Percentiles rank a stretch among this genome's conserved stretches.
These are phyloP conservation scores for Drosophila paracracens DNA, from an alignment of 2,888 invertebrate genomes.

Conservation along the genomic window DNA sequence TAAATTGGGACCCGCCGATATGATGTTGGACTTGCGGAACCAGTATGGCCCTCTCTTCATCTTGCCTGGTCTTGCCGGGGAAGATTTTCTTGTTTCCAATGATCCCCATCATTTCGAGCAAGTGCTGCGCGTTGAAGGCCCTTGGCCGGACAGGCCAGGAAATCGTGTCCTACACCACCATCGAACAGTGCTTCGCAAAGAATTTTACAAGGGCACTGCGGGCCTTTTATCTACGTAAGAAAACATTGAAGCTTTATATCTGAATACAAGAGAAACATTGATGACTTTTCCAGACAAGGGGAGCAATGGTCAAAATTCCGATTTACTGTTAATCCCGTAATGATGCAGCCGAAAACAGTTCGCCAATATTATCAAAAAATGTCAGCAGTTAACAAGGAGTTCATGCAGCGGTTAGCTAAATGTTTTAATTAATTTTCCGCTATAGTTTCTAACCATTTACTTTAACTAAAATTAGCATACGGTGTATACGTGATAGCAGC, in stretches of 20 bases:
- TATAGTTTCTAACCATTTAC: not conserved
- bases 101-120: constrained; percentile 86
- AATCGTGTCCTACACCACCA: constrained; percentile 83
- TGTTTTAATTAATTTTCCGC: accelerated
- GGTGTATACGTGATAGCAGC: constrained; percentile 64
- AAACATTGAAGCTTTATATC: not conserved
- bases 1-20: constrained; percentile 50
- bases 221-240: constrained; percentile 72
- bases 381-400: constrained; percentile 85
- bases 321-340: constrained; percentile 87
- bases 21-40: constrained; percentile 50
- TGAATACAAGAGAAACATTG: not conserved
- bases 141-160: constrained; percentile 85
- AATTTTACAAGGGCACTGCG: constrained; percentile 65
- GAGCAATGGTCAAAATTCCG: constrained; percentile 88
- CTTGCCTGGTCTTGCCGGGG: constrained; percentile 80
- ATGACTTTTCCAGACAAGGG: constrained; percentile 44
- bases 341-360: constrained; percentile 87
- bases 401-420: constrained; percentile 60
- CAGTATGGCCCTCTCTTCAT: constrained; percentile 83
- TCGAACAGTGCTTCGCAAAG: constrained; percentile 69
- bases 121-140: constrained; percentile 85
- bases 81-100: constrained; percentile 83
- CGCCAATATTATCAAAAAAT: constrained; percentile 86
- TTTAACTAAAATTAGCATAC: constrained; percentile 40